Evolutionary conservation across 2,113 vertebrate genomes (phyloP).

Genomic region (Chelonoidis abingdonii): DNA sequence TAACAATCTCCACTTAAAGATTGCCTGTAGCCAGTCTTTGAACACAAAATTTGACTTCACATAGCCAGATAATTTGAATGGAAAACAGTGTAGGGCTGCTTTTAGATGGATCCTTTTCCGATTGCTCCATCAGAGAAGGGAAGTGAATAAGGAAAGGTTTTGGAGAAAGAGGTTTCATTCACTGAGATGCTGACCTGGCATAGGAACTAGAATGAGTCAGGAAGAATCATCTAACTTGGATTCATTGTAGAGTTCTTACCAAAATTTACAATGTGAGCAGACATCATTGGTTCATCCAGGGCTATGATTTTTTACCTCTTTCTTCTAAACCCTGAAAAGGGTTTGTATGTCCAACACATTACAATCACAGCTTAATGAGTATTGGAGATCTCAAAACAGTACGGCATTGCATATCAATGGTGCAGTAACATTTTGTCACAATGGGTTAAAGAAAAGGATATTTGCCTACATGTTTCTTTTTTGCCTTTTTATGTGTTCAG

Average conservation of each 20-base stretch:
- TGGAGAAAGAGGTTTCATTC: background rate
- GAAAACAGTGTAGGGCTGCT: background rate
- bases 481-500: conserved; percentile 55
- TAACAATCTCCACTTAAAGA: background rate
- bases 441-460: conserved; percentile 1
- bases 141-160: background rate
- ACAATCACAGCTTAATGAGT: background rate
- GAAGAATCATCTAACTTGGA: background rate
- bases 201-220: background rate
- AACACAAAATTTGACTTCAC: background rate
- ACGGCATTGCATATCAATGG: background rate
- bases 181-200: background rate
- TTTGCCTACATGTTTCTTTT: conserved; percentile 50
- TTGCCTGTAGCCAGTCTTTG: background rate
- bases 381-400: background rate
- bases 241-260: background rate
- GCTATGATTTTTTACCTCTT: background rate
- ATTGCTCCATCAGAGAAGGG: background rate
- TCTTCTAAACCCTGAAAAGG: background rate
- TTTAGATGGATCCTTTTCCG: background rate
- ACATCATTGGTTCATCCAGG: background rate
- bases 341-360: background rate
- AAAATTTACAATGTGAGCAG: fast-evolving
- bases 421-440: background rate
- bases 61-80: background rate